A percentile compares a stretch with the other conserved stretches of the same genome.
Evolutionary conservation across 2,113 vertebrate species (phyloP).

Genomic region (Bettongia penicillata): DNA sequence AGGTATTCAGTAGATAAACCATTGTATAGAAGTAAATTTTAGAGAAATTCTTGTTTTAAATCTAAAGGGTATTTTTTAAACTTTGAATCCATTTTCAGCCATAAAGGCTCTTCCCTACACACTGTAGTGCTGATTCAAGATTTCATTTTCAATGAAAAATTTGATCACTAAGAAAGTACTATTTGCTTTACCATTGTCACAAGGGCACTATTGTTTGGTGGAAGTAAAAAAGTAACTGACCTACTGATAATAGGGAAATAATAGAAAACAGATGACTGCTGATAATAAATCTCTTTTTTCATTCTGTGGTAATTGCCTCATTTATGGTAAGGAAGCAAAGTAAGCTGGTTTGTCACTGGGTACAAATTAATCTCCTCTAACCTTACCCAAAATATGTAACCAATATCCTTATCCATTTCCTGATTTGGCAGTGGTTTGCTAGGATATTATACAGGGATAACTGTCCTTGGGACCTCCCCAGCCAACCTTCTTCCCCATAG

Average conservation of each 20-base stretch:
- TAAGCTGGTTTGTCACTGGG: background rate
- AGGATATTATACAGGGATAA: background rate
- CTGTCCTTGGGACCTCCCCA: background rate
- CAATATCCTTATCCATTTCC: background rate
- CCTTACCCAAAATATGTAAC: background rate
- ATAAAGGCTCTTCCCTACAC: background rate
- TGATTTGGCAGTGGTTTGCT: background rate
- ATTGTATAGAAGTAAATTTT: slow-evolving; percentile 36
- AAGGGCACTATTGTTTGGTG: background rate
- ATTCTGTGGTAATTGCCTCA: background rate
- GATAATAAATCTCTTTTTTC: background rate
- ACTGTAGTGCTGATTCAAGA: background rate
- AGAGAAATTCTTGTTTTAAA: slow-evolving; percentile 11
- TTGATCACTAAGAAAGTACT: background rate
- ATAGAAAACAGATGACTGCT: background rate
- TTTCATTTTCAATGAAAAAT: slow-evolving; percentile 12
- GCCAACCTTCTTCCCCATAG: background rate
- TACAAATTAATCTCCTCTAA: background rate
- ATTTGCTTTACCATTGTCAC: background rate
- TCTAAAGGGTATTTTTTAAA: background rate
- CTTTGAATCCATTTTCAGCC: background rate
- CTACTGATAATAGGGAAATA: background rate
- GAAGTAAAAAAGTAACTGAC: background rate
- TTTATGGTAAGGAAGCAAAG: background rate
- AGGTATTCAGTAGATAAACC: slow-evolving; percentile 73